Conservation (phyloP, 2,113 vertebrate species). For the Chiloscyllium plagiosum region DNA sequence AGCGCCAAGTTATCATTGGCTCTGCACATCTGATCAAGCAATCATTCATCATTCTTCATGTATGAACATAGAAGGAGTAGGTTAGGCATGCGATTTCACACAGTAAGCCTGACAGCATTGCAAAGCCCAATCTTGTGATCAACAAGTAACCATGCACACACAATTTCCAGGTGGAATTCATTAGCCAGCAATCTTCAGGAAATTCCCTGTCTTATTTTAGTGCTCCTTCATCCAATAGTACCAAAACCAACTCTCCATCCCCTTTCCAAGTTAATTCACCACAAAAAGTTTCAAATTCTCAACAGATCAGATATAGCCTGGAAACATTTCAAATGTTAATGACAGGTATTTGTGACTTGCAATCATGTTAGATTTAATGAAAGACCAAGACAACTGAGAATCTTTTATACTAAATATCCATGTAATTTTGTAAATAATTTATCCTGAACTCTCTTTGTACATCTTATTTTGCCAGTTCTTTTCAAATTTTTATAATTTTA, state of each 20-base stretch:
- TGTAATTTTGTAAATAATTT: constrained; percentile 13
- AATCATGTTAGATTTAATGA: neutral
- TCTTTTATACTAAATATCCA: neutral
- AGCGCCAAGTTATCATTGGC: neutral
- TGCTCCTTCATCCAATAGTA: neutral
- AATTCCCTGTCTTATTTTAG: neutral
- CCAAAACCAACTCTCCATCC: neutral
- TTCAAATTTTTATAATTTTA: neutral
- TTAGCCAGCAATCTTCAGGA: neutral
- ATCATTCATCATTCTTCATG: neutral
- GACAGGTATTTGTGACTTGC: neutral
- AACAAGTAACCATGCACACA: neutral
- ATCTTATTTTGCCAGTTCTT: neutral
- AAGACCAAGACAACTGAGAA: neutral
- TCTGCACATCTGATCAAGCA: neutral
- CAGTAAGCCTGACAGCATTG: neutral
- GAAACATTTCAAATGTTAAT: neutral
- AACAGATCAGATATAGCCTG: neutral
- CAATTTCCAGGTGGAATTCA: neutral
- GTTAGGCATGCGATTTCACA: neutral
- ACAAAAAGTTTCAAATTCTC: neutral
- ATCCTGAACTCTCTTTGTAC: neutral
- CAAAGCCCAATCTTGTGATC: neutral
- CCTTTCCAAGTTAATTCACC: neutral
- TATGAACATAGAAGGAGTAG: neutral